Evolutionary conservation across 2,888 invertebrate species (phyloP).

Genomic region (Lasioglossum villosulum): DNA sequence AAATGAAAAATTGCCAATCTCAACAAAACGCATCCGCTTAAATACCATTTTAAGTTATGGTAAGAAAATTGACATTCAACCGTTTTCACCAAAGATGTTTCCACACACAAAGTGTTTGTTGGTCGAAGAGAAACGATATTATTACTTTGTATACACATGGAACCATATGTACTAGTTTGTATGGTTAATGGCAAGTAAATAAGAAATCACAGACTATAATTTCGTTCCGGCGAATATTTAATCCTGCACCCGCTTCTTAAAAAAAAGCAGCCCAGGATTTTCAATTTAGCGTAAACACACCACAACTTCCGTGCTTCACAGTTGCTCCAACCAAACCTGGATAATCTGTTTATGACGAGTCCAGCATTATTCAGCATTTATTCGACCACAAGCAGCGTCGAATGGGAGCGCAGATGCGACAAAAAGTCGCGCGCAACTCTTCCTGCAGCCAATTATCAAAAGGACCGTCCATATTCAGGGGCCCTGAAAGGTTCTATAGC

Average conservation of each 20-base stretch:
- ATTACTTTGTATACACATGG: too few relatives aligned
- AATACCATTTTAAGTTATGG: too few relatives aligned
- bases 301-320: not conserved
- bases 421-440: not conserved
- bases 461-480: conserved; percentile 15
- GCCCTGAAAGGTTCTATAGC: conserved; percentile 19
- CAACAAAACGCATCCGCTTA: too few relatives aligned
- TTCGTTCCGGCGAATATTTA: not conserved
- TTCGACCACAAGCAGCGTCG: not conserved
- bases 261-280: not conserved
- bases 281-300: not conserved
- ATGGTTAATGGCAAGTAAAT: too few relatives aligned
- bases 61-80: too few relatives aligned
- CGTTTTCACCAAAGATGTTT: too few relatives aligned
- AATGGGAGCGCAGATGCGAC: conserved; percentile 10
- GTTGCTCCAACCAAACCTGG: not conserved
- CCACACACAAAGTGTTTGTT: too few relatives aligned
- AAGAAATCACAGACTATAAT: not conserved
- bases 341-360: conserved; percentile 11
- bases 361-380: not conserved
- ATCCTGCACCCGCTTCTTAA: not conserved
- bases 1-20: too few relatives aligned
- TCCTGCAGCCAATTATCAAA: conserved; percentile 34
- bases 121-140: too few relatives aligned
- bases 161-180: too few relatives aligned